Percentiles rank a stretch among this genome's conserved stretches.
phyloP scores from a whole-genome alignment of 2,888 invertebrate species.

The Nesidiocoris tenuis region DNA sequence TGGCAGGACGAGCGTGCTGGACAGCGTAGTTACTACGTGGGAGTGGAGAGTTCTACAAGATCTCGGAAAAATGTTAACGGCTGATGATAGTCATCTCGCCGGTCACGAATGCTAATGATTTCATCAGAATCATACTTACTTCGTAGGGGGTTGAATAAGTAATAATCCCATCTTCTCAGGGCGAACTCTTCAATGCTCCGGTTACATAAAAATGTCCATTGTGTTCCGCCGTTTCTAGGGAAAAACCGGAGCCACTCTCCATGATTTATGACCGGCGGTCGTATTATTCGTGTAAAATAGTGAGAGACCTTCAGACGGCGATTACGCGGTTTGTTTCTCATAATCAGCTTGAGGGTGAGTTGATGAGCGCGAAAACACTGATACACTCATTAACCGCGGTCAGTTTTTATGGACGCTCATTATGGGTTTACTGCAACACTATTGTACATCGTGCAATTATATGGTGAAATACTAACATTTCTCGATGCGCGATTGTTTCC shows the following conservation, averaged over 20 bases:
- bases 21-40: background rate
- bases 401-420: background rate
- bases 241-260: background rate
- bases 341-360: background rate
- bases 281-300: background rate
- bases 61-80: background rate
- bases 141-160: background rate
- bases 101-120: background rate
- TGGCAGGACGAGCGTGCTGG: background rate
- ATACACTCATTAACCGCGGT: background rate
- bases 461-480: too few relatives aligned
- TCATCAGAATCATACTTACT: background rate
- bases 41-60: background rate
- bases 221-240: background rate
- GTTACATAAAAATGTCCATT: background rate
- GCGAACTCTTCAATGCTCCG: background rate
- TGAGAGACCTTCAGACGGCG: background rate
- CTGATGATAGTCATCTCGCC: background rate
- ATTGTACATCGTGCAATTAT: too few relatives aligned
- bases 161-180: background rate
- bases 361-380: background rate
- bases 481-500: too few relatives aligned
- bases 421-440: too few relatives aligned
- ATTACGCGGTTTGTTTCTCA: background rate
- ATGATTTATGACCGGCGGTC: background rate